Base-by-base conservation (phyloP, 2,113 vertebrate genomes). In the Campylomormyrus tamandua region DNA sequence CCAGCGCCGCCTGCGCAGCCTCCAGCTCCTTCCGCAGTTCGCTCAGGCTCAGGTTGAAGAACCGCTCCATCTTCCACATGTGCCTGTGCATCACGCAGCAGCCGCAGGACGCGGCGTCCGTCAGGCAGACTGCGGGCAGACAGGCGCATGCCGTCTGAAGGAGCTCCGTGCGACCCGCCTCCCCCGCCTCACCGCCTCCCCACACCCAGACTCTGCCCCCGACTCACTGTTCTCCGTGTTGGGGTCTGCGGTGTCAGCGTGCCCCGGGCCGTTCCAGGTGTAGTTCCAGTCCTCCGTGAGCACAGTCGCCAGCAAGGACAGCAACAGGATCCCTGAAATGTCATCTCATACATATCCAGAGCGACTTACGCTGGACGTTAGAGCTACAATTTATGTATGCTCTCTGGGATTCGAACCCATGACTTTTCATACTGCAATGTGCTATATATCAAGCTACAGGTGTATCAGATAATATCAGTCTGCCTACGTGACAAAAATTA, bases 81-180 rank as follows among this genome's bases (percentile, higher is more conserved):
- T 94, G 91, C 49, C 94, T 93, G 91, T 96, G 93, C 95, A 96
- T 95, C 89, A 95, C 88, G 86, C 95, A 96, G 92, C 95, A 96
- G 17, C 94, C 94, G 27, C 95, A 96, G 0, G 94, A 91, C 0
- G 91, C 77, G 27, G 90, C 58, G 88, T 96, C 94, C 3, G 85
- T 91, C 3, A 93, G 49, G 88, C 95, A 96, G 6, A 89, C 95
- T 96, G 89, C 87, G 85, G 31, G 49, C 48, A 88, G 39, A 90
- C 62, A 91, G 50, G 46, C 3, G 17, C 46, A 1, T 4, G 80
- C 19, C 1, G 80, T 83, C 15, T 48, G 46, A 39, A 35, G n/a
- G 50, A 17, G 35, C 50, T 53, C 10, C n/a, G 13, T 46, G 9
- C 45, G 27, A 48, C 17, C 21, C 74, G 24, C 46, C n/a, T 2